Conservation (phyloP, 2,113 vertebrate species). For the Anarhynchus alexandrinus region DNA sequence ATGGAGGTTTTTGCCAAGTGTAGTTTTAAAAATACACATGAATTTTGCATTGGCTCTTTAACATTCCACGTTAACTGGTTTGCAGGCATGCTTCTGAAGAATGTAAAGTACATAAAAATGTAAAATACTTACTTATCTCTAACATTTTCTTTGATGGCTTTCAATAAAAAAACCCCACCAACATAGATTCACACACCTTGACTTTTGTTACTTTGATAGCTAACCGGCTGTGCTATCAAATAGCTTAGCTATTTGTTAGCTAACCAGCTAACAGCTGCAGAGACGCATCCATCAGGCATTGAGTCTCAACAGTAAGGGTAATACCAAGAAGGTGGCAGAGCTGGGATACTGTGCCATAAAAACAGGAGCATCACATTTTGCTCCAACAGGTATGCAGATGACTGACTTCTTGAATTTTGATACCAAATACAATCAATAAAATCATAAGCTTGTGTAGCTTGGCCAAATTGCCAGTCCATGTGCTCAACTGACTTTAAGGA, state of each 20-base stretch:
- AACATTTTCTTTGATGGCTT: not conserved
- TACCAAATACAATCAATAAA: not conserved
- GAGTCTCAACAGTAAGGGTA: not conserved
- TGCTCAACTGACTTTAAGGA: not conserved
- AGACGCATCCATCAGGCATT: not conserved
- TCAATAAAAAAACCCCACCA: not conserved
- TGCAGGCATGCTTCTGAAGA: not conserved
- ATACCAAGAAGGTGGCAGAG: not conserved
- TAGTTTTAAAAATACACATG: not conserved
- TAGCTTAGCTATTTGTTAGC: too few relatives aligned
- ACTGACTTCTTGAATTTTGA: not conserved
- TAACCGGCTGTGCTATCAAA: not conserved
- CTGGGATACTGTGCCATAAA: not conserved
- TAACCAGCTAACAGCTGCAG: not conserved
- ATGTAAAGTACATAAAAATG: not conserved
- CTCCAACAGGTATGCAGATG: not conserved
- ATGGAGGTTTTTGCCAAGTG: not conserved
- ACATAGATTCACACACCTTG: not conserved
- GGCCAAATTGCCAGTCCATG: not conserved
- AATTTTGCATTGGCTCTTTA: not conserved
- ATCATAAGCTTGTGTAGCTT: not conserved
- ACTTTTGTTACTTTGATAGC: not conserved
- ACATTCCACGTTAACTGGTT: not conserved
- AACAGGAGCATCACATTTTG: not conserved
- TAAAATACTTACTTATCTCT: not conserved